These are phyloP conservation scores for Brachionus plicatilis DNA, from an alignment of 1,140 invertebrate species.

Conservation along the genomic window DNA sequence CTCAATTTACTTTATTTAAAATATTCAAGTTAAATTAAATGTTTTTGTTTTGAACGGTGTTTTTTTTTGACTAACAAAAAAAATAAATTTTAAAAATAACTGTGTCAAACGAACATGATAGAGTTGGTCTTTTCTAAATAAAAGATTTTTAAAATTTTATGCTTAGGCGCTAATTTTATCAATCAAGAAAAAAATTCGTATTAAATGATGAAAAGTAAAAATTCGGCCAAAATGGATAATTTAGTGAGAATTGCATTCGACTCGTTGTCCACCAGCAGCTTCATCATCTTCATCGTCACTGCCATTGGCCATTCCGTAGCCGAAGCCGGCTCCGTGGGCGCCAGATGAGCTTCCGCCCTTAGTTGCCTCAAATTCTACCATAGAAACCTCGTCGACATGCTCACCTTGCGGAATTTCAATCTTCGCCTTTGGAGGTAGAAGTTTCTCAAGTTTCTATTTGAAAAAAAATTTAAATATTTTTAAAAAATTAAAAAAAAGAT, in stretches of 20 bases:
- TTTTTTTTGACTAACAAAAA: not conserved
- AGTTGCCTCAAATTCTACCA: constrained; percentile 33
- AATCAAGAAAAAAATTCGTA: not conserved
- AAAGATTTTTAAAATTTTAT: not conserved
- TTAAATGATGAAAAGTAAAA: not conserved
- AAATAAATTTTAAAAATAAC: not conserved
- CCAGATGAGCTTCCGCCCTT: not conserved
- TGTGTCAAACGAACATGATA: not conserved
- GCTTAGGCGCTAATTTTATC: not conserved
- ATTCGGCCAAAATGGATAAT: not conserved
- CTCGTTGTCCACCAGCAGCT: not conserved
- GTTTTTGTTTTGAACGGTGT: not conserved
- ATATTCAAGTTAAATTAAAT: not conserved
- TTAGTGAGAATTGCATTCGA: constrained; percentile 41
- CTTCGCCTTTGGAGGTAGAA: constrained; percentile 14
- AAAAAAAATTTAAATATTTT: not conserved
- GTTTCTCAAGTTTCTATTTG: constrained; percentile 12
- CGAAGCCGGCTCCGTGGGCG: not conserved
- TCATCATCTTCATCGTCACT: constrained; percentile 33
- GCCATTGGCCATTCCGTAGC: not conserved
- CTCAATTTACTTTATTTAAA: not conserved
- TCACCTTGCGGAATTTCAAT: constrained; percentile 38
- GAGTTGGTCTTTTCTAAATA: not conserved
- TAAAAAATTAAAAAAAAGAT: not conserved
- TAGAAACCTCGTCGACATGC: constrained; percentile 37